Evolutionary conservation across 2,888 invertebrate species (phyloP), one percentile per base, ranked within the genome.

Genomic region (Metopia argyrocephala): DNA sequence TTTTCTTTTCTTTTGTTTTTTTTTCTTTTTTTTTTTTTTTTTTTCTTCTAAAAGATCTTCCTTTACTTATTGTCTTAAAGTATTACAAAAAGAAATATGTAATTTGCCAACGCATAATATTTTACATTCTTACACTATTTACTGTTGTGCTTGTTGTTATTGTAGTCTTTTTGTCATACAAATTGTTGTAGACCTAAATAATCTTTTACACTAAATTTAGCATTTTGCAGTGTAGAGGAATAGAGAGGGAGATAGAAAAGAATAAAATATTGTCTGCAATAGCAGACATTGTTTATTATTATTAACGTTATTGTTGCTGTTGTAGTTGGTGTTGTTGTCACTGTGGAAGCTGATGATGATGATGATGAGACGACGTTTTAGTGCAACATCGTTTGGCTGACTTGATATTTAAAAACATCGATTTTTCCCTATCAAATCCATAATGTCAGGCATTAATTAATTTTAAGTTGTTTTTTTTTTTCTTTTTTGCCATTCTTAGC

Each of bases 351-450:
- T 61, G 45, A 25, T 52, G 31, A 31, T 57, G 59, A 71, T 59
- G 76, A 56, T 25, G 61, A 21, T 54, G 76, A 62, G 69, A 69
- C 15, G 65, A n/a, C n/a, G n/a, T n/a, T n/a, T n/a, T n/a, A n/a
- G n/a, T n/a, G n/a, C n/a, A 20, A 28, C 21, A n/a, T 28, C n/a
- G 18, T 59, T n/a, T 65, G 70, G 15, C 27, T 68, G 76, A 38
- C 12, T 20, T 76, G 73, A 78, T 73, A 69, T 80, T 81, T 69
- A 70, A 70, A 38, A 38, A 38, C 78, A 81, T 81, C 81, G 81
- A 81, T 81, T 81, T 81, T 81, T 81, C 74, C 81, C 81, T 81
- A 81, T 81, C 81, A 81, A 78, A 81, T 81, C 81, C 81, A 81
- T 81, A 81, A 81, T 81, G 81, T 78, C 81, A 78, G 65, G 56